Evolutionary conservation across 2,113 vertebrate genomes (phyloP).

Genomic region (Struthidea cinerea): DNA sequence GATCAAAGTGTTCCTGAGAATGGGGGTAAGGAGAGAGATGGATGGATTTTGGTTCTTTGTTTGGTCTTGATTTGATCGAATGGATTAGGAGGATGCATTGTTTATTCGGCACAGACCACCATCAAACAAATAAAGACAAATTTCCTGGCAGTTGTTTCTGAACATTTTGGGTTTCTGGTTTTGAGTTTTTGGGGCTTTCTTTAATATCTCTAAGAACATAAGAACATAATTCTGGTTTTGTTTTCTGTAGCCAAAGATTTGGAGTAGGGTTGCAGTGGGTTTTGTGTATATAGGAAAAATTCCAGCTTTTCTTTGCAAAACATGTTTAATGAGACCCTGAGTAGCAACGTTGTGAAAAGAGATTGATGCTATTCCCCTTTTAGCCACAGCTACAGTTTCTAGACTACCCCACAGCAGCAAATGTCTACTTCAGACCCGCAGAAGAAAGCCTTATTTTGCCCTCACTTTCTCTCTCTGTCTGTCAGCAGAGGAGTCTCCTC

Average conservation of each 20-base stretch:
- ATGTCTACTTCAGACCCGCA: not conserved
- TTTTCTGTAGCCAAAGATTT: not conserved
- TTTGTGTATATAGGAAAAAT: not conserved
- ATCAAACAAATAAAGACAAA: slow-evolving; percentile 5
- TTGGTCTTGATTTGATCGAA: slow-evolving; percentile 7
- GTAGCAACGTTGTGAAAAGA: not conserved
- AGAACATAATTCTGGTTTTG: not conserved
- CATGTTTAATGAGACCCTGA: not conserved
- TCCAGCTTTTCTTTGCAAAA: not conserved
- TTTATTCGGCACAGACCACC: slow-evolving; percentile 24
- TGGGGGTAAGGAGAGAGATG: not conserved
- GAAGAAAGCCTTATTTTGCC: not conserved
- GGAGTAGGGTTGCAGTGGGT: not conserved
- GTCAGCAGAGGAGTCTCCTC: not conserved
- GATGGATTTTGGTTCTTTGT: not conserved
- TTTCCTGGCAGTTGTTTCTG: not conserved
- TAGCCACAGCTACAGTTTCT: not conserved
- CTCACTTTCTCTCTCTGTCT: not conserved
- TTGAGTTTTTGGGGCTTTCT: not conserved
- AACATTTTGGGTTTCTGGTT: not conserved
- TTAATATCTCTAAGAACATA: not conserved
- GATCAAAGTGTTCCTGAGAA: slow-evolving; percentile 40
- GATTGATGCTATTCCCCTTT: not conserved
- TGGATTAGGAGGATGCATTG: not conserved
- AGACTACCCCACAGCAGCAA: not conserved